These are phyloP conservation scores for Cavia porcellus DNA, from an alignment of 2,113 vertebrate species.

Conservation along the genomic window DNA sequence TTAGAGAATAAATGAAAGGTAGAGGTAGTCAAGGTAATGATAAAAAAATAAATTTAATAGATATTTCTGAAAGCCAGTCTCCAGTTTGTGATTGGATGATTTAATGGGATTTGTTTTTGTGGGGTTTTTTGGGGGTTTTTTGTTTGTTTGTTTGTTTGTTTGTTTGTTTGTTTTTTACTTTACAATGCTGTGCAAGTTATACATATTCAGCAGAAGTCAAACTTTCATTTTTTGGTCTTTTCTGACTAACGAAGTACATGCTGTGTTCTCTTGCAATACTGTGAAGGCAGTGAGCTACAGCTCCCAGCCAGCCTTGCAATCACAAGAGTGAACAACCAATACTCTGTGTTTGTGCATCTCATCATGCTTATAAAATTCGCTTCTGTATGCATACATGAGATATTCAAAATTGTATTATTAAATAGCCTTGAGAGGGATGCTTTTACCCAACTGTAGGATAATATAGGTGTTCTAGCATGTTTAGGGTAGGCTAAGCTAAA, in stretches of 20 bases:
- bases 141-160: neutral
- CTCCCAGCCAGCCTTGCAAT: too few relatives aligned
- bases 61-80: neutral
- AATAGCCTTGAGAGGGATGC: neutral
- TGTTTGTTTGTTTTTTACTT: neutral
- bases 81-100: neutral
- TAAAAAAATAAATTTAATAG: constrained; percentile 24
- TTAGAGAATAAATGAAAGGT: neutral
- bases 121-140: too few relatives aligned
- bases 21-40: neutral
- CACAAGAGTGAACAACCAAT: too few relatives aligned
- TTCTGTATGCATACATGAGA: neutral
- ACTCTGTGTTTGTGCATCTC: neutral
- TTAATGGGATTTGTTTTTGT: neutral
- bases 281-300: neutral
- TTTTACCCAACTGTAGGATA: neutral
- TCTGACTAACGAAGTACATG: too few relatives aligned
- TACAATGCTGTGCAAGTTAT: neutral
- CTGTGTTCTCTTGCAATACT: neutral
- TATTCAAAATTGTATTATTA: neutral
- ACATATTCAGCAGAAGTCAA: neutral
- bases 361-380: neutral
- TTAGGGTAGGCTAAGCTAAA: neutral
- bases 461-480: neutral
- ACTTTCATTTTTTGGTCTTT: neutral